phyloP scores from a whole-genome alignment of 1,140 invertebrate genomes.

The Dreissena polymorpha region DNA sequence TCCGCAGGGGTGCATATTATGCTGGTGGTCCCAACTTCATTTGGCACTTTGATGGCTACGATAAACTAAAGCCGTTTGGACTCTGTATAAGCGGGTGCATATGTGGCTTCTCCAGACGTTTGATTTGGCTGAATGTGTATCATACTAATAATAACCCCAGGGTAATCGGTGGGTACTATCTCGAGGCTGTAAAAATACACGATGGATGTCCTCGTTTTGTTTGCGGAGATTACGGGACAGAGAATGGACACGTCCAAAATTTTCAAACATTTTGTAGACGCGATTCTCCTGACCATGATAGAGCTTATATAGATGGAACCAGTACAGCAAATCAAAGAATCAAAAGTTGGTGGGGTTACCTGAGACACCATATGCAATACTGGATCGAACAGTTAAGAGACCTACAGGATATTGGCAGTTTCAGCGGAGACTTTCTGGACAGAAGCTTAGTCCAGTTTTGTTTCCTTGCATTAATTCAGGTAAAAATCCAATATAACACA shows the following conservation, averaged over 20 bases:
- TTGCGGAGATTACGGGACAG: slow-evolving; percentile 57
- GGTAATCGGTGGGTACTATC: slow-evolving; percentile 67
- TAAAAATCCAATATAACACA: slow-evolving; percentile 15
- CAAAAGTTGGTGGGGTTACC: slow-evolving; percentile 56
- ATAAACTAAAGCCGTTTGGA: slow-evolving; percentile 75
- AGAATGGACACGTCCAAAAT: slow-evolving; percentile 57
- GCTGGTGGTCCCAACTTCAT: slow-evolving; percentile 68
- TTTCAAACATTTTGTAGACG: slow-evolving; percentile 46
- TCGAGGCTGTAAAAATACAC: slow-evolving; percentile 54
- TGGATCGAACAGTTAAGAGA: slow-evolving; percentile 52
- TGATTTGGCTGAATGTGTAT: slow-evolving; percentile 73
- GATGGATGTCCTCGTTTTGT: slow-evolving; percentile 46
- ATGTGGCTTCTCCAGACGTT: slow-evolving; percentile 69
- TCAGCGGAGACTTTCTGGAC: slow-evolving; percentile 43
- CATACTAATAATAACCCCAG: slow-evolving; percentile 67
- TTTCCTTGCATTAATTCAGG: slow-evolving; percentile 47
- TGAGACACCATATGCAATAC: slow-evolving; percentile 50
- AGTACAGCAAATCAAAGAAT: slow-evolving; percentile 62
- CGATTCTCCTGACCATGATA: slow-evolving; percentile 11
- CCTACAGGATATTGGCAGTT: slow-evolving; percentile 38
- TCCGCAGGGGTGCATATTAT: slow-evolving; percentile 59
- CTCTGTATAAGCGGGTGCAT: slow-evolving; percentile 72
- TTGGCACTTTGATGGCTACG: slow-evolving; percentile 75
- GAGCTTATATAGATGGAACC: slow-evolving; percentile 51
- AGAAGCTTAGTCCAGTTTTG: slow-evolving; percentile 57